These are phyloP conservation scores for Forficula auricularia DNA, from an alignment of 1,140 invertebrate species.

Conservation along the genomic window DNA sequence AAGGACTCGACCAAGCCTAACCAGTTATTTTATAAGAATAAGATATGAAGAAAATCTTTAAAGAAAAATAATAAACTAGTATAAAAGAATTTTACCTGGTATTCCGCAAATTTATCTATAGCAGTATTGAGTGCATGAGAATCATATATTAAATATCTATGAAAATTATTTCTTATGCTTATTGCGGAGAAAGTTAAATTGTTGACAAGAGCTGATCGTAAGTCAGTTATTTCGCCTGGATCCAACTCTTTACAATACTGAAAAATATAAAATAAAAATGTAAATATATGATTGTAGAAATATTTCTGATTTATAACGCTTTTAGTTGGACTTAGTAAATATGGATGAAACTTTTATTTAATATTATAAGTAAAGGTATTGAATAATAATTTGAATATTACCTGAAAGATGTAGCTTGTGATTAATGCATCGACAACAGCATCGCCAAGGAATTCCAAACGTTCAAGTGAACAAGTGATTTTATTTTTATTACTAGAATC, in stretches of 20 bases:
- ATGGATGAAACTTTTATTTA: no score
- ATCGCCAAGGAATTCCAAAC: slow-evolving; percentile 90
- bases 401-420: no score
- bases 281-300: not conserved
- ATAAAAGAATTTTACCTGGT: no score
- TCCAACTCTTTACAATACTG: slow-evolving; percentile 46
- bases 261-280: slow-evolving; percentile 27
- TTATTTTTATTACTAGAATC: slow-evolving; percentile 73
- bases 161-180: slow-evolving; percentile 66
- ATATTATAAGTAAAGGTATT: no score
- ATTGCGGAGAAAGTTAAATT: slow-evolving; percentile 85
- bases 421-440: slow-evolving; percentile 49
- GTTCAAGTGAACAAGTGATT: slow-evolving; percentile 79
- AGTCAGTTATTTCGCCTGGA: slow-evolving; percentile 76
- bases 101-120: slow-evolving; percentile 34
- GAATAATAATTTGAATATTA: not conserved
- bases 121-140: slow-evolving; percentile 43
- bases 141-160: slow-evolving; percentile 47
- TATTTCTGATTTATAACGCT: not conserved
- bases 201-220: slow-evolving; percentile 85
- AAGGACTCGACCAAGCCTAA: no score
- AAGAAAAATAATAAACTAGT: no score
- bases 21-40: no score
- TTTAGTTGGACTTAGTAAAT: not conserved
- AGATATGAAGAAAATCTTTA: no score